A percentile compares a stretch with the other conserved stretches of the same genome.
Conservation (phyloP, 2,888 invertebrate species). For the Catocala sponsa region DNA sequence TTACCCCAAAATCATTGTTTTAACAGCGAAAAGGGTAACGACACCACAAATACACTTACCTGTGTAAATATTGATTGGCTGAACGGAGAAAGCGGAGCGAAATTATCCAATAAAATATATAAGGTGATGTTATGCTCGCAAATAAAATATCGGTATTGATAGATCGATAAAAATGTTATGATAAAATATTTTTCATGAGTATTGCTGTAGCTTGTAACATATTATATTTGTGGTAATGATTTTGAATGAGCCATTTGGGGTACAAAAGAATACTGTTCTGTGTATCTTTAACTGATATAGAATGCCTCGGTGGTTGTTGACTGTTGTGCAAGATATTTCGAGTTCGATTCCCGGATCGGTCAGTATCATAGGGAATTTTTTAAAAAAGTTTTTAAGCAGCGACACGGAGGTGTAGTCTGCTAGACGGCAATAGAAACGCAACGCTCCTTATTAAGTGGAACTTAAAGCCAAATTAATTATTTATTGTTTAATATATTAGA, state of each 20-base stretch:
- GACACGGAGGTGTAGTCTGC: no score
- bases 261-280: background rate
- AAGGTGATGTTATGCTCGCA: conserved; percentile 39
- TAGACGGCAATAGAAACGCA: no score
- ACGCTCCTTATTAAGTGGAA: no score
- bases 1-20: conserved; percentile 30
- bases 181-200: conserved; percentile 13
- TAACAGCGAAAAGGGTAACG: conserved; percentile 28
- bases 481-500: no score
- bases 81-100: conserved; percentile 22
- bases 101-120: conserved; percentile 32
- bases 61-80: conserved; percentile 39
- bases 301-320: no score
- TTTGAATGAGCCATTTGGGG: background rate
- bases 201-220: background rate
- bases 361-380: no score
- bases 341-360: no score
- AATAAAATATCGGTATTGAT: conserved; percentile 32
- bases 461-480: no score
- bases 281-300: background rate
- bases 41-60: conserved; percentile 36
- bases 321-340: no score
- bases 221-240: background rate
- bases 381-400: no score
- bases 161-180: conserved; percentile 8